phyloP scores from a whole-genome alignment of 2,888 invertebrate species.

The Salticus scenicus region DNA sequence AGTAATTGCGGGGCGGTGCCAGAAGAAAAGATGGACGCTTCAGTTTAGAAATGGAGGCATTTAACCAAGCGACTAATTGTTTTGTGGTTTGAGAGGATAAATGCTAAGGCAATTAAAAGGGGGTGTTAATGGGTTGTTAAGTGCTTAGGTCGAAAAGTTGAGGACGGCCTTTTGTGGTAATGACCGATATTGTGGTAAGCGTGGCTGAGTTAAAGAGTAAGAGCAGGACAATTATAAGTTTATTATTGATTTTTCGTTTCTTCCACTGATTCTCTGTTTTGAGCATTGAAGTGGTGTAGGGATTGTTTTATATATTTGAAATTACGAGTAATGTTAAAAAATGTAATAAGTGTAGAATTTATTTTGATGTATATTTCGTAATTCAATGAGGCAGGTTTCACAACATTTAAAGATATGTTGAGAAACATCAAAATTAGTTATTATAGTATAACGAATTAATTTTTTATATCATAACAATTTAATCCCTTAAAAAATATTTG shows the following conservation, averaged over 20 bases:
- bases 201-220: background rate
- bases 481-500: too few relatives aligned
- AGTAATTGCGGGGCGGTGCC: conserved; percentile 12
- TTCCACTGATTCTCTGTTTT: background rate
- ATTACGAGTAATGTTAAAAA: too few relatives aligned
- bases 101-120: background rate
- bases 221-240: background rate
- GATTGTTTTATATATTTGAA: too few relatives aligned
- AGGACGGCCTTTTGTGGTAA: background rate
- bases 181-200: too few relatives aligned
- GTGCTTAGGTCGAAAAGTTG: background rate
- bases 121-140: background rate
- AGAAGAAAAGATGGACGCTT: conserved; percentile 1
- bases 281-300: too few relatives aligned
- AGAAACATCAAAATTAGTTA: too few relatives aligned
- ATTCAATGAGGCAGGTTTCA: too few relatives aligned
- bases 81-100: background rate
- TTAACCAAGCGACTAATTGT: background rate
- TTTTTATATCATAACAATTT: too few relatives aligned
- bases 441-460: too few relatives aligned
- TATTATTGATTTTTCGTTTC: background rate
- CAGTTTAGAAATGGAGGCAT: background rate
- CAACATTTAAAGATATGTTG: too few relatives aligned
- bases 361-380: too few relatives aligned
- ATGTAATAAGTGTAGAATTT: too few relatives aligned